phyloP scores from a whole-genome alignment of 2,888 invertebrate genomes.

The Amiota minor region DNA sequence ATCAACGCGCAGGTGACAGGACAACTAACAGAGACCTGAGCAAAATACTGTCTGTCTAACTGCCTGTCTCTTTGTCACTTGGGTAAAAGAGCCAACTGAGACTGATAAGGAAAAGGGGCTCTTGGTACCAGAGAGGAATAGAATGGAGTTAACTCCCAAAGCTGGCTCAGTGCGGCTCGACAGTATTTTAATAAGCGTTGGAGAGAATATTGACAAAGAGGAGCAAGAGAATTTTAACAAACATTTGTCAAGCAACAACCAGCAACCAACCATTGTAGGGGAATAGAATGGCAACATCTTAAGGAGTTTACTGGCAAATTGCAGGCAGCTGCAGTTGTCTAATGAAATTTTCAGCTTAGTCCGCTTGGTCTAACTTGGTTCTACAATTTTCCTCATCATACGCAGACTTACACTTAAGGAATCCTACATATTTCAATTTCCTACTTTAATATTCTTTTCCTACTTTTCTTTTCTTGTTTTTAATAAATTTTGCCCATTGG shows the following conservation, averaged over 20 bases:
- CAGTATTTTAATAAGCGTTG: slow-evolving; percentile 3
- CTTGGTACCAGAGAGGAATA: slow-evolving; percentile 28
- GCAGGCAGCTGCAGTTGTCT: slow-evolving; percentile 16
- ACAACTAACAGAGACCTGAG: slow-evolving; percentile 35
- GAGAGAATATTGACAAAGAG: neutral
- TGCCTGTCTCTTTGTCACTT: neutral
- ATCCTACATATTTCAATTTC: slow-evolving; percentile 1
- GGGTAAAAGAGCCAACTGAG: too few species aligned
- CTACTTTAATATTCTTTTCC: neutral
- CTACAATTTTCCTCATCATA: neutral
- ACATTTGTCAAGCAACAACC: neutral
- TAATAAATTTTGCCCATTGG: slow-evolving; percentile 26
- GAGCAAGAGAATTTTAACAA: slow-evolving; percentile 1
- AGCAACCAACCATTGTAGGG: neutral
- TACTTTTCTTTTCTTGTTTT: neutral
- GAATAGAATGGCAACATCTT: neutral
- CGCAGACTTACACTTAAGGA: slow-evolving; percentile 16
- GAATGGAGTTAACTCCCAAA: slow-evolving; percentile 11
- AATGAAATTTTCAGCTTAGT: slow-evolving; percentile 29
- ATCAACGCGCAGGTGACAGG: slow-evolving; percentile 64
- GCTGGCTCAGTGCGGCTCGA: neutral
- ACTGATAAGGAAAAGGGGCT: neutral
- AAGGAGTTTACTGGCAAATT: neutral
- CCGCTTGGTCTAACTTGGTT: neutral
- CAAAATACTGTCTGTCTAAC: neutral